These are phyloP conservation scores for Eublepharis macularius DNA, from an alignment of 2,113 vertebrate genomes.

Conservation along the genomic window DNA sequence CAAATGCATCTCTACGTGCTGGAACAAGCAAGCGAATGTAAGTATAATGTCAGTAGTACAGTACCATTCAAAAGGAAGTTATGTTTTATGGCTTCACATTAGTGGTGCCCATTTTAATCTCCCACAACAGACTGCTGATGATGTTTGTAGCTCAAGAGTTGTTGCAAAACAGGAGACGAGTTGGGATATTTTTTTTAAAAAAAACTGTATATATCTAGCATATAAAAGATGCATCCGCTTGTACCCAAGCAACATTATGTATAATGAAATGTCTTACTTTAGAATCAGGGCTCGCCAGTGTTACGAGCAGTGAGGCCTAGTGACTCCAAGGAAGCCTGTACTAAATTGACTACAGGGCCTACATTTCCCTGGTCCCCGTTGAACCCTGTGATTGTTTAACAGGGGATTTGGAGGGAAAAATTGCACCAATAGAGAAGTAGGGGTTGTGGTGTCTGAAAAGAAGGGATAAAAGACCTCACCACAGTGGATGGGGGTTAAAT, in stretches of 20 bases:
- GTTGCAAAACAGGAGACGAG: neutral
- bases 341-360: no score
- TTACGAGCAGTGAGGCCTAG: no score
- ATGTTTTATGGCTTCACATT: conserved; percentile 20
- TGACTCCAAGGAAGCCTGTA: no score
- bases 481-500: no score
- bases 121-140: conserved; percentile 8
- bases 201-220: neutral
- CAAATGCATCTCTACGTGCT: neutral
- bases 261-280: no score
- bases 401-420: no score
- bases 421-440: no score
- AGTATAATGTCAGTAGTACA: conserved; percentile 22
- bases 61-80: conserved; percentile 37
- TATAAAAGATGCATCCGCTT: neutral
- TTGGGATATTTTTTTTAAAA: neutral
- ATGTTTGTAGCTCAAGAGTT: conserved; percentile 9
- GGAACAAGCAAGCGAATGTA: conserved; percentile 10
- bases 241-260: neutral
- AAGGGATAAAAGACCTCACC: no score
- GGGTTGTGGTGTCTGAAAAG: no score
- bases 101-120: neutral
- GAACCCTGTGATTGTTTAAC: no score
- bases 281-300: no score
- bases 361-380: no score